Evolutionary conservation across 64 coral and sea anemone species (phyloP), one percentile per base, ranked within the genome.

Genomic region (Astreopora myriophthalma): DNA sequence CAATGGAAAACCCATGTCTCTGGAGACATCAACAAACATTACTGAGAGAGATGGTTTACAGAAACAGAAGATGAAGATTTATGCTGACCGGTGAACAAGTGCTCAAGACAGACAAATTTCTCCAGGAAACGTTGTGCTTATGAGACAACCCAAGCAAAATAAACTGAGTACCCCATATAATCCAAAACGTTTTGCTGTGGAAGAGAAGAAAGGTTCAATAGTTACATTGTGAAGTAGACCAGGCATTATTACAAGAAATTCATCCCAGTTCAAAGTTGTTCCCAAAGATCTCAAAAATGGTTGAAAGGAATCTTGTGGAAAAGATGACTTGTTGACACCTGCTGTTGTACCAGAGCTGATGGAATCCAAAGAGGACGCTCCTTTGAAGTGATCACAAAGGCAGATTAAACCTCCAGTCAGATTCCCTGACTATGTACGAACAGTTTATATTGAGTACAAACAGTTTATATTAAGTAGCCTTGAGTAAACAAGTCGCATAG

Each of bases 91-190:
- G 6, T 61, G 35, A 38, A 8, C 13, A 61, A 36, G 32, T 51
- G 89, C 62, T 31, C 69, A 36, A 34, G 35, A 37, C 32, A 72
- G 34, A 25, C 11, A 24, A 10, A 52, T 84, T 22, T 84, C 67
- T n/a, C 87, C 87, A 52, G 87, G 87, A 67, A 60, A 78, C n/a
- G 62, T 75, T 19, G 58, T 89, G 24, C 58, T 89, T 16, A 58
- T 89, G 8, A 55, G n/a, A 38, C 87, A 89, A 67, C 74, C 30
- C 9, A 89, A 89, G 61, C 65, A 85, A 65, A 86, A 85, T 31
- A 92, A 92, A 55, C 52, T 92, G 42, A 92, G 80, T 30, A 86
- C 90, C 76, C 90, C 70, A 10, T 92, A 68, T 38, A 92, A 85
- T 46, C 90, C 90, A 85, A 55, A 74, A 34, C 69, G 70, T 65